Evolutionary conservation across 53 echinoderm and acorn worm species (phyloP), one percentile per base, ranked within the genome.

Genomic region (Echinarachnius parma): DNA sequence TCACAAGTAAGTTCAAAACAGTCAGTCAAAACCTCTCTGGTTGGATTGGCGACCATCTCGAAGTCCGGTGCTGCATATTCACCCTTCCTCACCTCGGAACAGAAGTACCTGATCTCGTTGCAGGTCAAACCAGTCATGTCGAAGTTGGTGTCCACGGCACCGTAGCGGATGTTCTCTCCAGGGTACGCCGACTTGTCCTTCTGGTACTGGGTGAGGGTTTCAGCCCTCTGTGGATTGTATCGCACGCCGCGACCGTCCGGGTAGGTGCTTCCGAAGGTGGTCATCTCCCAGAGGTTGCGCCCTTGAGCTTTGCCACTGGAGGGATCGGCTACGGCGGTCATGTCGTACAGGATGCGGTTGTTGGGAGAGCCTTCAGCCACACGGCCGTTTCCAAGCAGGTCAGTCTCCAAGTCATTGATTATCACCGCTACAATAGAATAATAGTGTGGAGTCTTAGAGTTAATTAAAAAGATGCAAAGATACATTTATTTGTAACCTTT

Each of bases 121-220:
- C 98, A 98, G 27, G 82, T 77, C 50, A 85, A 33, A 3, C 88
- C 91, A 7, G 79, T 71, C 98, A 98, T 98, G 81, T 88, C 83
- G 19, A 98, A 80, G 75, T 85, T 82, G 72, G 82, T 75, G 60
- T 94, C 94, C 9, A 94, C 87, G 10, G 87, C 66, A 15, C 84
- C 86, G 22, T 83, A 86, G 13, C 66, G 48, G 55, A 94, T 69
- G 61, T 86, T 48, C 46, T 86, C 77, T 0, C 94, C 94, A 26
- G 80, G 81, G n/a, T 74, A 61, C 15, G 87, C 86, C 36, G 86
- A 78, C 52, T 79, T 77, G 66, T 87, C 79, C 34, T 56, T 62
- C 60, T 92, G 92, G 31, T 84, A 92, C 32, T 83, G 77, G 3
- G 59, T 66, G 35, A 83, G 46, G 13, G 59, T 83, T 52, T 84